Percentiles rank a stretch among this genome's conserved stretches.
phyloP scores from a whole-genome alignment of 2,113 vertebrate genomes.

The Eupsittula cactorum region DNA sequence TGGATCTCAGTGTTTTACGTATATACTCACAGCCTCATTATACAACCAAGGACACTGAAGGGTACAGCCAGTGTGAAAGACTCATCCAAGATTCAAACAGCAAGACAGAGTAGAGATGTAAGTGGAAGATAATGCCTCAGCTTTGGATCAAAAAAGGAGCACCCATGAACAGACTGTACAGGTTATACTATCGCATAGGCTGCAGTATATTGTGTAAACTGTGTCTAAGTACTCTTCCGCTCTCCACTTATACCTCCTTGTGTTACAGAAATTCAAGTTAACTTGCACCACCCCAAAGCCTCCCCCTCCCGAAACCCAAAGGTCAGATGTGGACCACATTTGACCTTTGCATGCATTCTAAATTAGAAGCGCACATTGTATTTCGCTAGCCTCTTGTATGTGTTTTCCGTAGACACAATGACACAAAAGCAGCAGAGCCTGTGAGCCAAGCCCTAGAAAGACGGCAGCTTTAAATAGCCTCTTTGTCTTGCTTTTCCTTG shows the following conservation, averaged over 20 bases:
- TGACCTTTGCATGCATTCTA: conserved; percentile 54
- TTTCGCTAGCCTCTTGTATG: not conserved
- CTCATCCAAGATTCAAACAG: not conserved
- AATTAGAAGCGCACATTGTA: conserved; percentile 45
- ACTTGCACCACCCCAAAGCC: not conserved
- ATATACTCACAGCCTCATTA: not conserved
- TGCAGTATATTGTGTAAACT: not conserved
- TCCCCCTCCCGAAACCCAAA: not conserved
- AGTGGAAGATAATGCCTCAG: not conserved
- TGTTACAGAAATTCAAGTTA: not conserved
- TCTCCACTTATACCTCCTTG: not conserved
- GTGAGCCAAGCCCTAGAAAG: conserved; percentile 42
- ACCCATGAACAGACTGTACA: not conserved
- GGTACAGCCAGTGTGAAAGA: not conserved
- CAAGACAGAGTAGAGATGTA: not conserved
- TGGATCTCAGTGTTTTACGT: not conserved
- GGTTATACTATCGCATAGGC: not conserved
- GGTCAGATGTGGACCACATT: not conserved
- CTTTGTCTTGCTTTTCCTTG: conserved; percentile 64
- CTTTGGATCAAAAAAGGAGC: not conserved
- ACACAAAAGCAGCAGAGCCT: conserved; percentile 29
- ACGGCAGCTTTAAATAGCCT: conserved; percentile 60
- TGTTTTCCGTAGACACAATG: conserved; percentile 57
- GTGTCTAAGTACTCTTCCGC: not conserved
- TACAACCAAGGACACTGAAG: not conserved